These are phyloP conservation scores for Balearica regulorum DNA, from an alignment of 2,797 vertebrate genomes.

Conservation along the genomic window DNA sequence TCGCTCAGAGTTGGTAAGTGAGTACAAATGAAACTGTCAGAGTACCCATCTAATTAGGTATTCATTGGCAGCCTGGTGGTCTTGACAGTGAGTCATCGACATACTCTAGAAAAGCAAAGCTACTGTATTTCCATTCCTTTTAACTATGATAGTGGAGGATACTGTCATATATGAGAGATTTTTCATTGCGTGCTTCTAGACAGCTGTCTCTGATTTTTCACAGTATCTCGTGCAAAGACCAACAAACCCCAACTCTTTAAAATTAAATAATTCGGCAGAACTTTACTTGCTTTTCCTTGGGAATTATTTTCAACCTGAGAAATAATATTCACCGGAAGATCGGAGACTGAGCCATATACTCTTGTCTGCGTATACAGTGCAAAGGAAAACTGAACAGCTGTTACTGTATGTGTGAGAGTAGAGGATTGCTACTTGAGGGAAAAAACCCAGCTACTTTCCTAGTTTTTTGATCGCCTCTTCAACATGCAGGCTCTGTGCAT, in stretches of 20 bases:
- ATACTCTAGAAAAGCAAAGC: not conserved
- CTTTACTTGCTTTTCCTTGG: not conserved
- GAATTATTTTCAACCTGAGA: not conserved
- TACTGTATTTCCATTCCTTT: not conserved
- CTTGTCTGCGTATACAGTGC: not conserved
- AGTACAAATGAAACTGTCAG: not conserved
- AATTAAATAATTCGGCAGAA: not conserved
- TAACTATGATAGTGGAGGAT: not conserved
- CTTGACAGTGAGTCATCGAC: not conserved
- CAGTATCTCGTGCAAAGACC: not conserved
- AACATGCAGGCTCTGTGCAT: not conserved
- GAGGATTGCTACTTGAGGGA: not conserved
- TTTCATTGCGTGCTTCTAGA: not conserved
- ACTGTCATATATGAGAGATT: not conserved
- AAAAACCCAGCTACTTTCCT: too few species aligned
- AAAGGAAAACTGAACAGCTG: not conserved
- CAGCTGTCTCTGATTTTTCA: not conserved
- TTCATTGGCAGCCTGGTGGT: not conserved
- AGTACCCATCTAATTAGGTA: not conserved
- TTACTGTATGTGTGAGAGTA: not conserved
- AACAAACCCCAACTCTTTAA: not conserved
- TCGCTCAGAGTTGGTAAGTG: not conserved
- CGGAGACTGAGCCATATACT: not conserved
- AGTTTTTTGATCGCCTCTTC: not conserved
- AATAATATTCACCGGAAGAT: not conserved